Evolutionary conservation across 2,113 vertebrate species (phyloP), one percentile per base, ranked within the genome.

Genomic region (Camelus bactrianus): DNA sequence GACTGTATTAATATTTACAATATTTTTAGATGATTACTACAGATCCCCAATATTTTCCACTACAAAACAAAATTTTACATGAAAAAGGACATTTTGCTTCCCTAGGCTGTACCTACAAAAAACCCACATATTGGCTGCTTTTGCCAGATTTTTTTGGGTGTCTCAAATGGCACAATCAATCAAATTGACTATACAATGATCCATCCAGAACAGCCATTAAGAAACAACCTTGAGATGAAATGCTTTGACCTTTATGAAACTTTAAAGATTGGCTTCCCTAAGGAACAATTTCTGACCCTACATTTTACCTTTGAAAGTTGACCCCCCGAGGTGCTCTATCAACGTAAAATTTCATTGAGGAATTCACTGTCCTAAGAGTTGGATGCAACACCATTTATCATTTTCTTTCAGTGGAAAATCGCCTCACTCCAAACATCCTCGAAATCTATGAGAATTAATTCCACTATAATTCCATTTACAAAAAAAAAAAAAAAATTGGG

Each of bases 161-260:
- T 56, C 67, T 96, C 75, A 91, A 95, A 86, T 84, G 86, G 75
- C 75, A 88, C 58, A 96, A 89, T 94, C 95, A 95, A 96, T 95
- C 92, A 97, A 94, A 94, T 80, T 75, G 58, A 97, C 62, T 91
- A 46, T 54, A 24, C 58, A 96, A 93, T 42, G 64, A 95, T 85
- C 46, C 82, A 95, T 85, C 46, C 82, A 69, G 38, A 96, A 82
- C 54, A 94, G 24, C 60, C 77, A 95, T 83, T 95, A 97, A 93
- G 77, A 94, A 91, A 89, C 22, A 95, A 94, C 26, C 69, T 73
- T 89, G 56, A 95, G 54, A 93, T 94, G 83, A 96, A 97, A 62
- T 72, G n/a, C n/a, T 76, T 89, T 94, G 89, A 89, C 86, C 70
- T 97, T 95, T 94, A 86, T 86, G 79, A 70, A 97, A 93, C 81